Evolutionary conservation across 1,140 invertebrate species (phyloP).

Genomic region (Pseudomyrmex cubaensis): DNA sequence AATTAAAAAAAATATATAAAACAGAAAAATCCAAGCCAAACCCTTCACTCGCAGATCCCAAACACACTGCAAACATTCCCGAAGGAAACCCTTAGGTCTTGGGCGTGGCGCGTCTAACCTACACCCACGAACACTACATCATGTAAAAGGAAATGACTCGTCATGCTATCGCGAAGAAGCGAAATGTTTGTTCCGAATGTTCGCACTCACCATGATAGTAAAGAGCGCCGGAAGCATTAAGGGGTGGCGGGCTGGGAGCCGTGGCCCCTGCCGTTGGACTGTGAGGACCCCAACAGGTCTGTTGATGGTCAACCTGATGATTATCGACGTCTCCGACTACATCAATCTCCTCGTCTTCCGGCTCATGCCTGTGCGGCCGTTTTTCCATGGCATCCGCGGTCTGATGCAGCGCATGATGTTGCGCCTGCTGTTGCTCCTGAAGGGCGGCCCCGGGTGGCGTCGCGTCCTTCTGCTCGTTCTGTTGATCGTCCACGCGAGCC

Average conservation of each 20-base stretch:
- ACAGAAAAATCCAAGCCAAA: neutral
- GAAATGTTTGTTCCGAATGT: neutral
- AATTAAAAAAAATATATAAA: neutral
- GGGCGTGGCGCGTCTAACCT: slow-evolving; percentile 52
- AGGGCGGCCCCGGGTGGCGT: slow-evolving; percentile 6
- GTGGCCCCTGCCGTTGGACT: slow-evolving; percentile 90
- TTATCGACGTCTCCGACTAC: slow-evolving; percentile 88
- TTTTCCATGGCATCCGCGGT: slow-evolving; percentile 63
- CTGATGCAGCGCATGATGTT: slow-evolving; percentile 47
- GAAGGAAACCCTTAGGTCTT: neutral
- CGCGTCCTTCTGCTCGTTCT: slow-evolving; percentile 69
- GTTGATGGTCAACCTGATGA: slow-evolving; percentile 77
- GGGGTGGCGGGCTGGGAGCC: slow-evolving; percentile 90
- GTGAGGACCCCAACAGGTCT: slow-evolving; percentile 89
- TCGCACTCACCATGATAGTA: slow-evolving; percentile 88
- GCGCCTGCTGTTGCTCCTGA: slow-evolving; percentile 59
- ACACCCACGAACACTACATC: neutral
- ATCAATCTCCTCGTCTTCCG: slow-evolving; percentile 93
- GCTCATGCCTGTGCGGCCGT: slow-evolving; percentile 80
- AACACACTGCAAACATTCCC: neutral
- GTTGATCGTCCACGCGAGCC: slow-evolving; percentile 87
- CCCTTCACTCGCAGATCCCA: neutral
- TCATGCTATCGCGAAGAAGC: neutral
- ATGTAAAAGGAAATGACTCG: slow-evolving; percentile 19
- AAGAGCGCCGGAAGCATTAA: slow-evolving; percentile 86